phyloP scores from a whole-genome alignment of 2,888 invertebrate species.

The Drosophila eohydei region DNA sequence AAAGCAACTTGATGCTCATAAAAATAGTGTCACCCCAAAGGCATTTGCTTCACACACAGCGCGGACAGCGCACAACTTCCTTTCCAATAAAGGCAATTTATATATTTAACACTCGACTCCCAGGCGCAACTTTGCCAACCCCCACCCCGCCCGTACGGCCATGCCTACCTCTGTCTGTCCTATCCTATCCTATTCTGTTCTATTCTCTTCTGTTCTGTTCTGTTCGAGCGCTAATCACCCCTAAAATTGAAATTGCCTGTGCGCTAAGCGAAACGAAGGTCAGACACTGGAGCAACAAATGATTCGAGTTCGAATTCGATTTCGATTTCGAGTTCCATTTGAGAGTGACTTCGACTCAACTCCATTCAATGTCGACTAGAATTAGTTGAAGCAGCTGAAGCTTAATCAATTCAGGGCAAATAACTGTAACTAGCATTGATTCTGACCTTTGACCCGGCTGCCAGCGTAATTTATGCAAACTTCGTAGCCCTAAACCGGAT shows the following conservation, averaged over 20 bases:
- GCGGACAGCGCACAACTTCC: constrained; percentile 65
- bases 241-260: constrained; percentile 68
- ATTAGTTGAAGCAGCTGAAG: not conserved
- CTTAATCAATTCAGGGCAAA: constrained; percentile 64
- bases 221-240: constrained; percentile 71
- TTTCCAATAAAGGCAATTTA: constrained; percentile 77
- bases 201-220: constrained; percentile 16
- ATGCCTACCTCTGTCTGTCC: constrained; percentile 27
- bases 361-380: not conserved
- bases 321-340: constrained; percentile 10
- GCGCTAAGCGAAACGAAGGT: constrained; percentile 67
- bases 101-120: constrained; percentile 76
- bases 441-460: constrained; percentile 6
- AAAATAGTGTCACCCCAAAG: constrained; percentile 46
- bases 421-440: constrained; percentile 37
- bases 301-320: constrained; percentile 19
- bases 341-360: not conserved
- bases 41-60: constrained; percentile 5
- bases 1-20: constrained; percentile 56
- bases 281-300: constrained; percentile 46
- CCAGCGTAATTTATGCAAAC: constrained; percentile 55
- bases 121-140: constrained; percentile 33
- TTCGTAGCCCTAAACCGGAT: not conserved
- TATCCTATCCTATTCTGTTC: constrained; percentile 14
- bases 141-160: not conserved